phyloP scores from a whole-genome alignment of 2,797 vertebrate genomes.

The Cheirogaleus major region DNA sequence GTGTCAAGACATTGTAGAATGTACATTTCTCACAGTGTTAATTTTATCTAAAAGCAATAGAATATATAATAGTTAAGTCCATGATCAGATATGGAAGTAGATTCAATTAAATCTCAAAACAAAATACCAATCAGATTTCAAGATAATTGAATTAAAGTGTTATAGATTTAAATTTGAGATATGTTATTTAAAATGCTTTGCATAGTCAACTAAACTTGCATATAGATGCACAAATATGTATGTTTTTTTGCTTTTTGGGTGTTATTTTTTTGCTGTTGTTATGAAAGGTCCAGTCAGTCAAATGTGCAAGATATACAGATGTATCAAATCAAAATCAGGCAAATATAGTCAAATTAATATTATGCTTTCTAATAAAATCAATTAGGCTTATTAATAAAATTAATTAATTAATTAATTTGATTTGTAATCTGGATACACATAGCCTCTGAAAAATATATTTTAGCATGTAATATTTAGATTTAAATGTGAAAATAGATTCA shows the following conservation, averaged over 20 bases:
- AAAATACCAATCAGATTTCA: constrained; percentile 52
- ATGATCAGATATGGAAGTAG: constrained; percentile 55
- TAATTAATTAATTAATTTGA: neutral
- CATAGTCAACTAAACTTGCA: neutral
- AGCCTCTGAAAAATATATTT: neutral
- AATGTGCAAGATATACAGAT: neutral
- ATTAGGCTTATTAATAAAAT: neutral
- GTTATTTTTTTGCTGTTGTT: neutral
- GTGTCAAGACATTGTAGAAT: neutral
- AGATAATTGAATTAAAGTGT: constrained; percentile 59
- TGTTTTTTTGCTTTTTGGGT: no score
- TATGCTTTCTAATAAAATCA: neutral
- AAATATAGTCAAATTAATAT: neutral
- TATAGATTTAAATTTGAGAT: neutral
- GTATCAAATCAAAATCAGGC: constrained; percentile 13
- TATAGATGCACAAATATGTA: neutral
- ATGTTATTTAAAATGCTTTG: constrained; percentile 35
- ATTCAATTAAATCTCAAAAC: constrained; percentile 58
- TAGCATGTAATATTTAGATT: neutral
- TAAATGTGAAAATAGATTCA: neutral
- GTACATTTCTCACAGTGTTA: constrained; percentile 43
- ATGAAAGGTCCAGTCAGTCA: neutral
- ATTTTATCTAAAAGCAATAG: constrained; percentile 60
- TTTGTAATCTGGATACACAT: neutral
- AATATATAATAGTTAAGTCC: constrained; percentile 48